These are phyloP conservation scores for Aculops lycopersici DNA, from an alignment of 1,140 invertebrate genomes.

Conservation along the genomic window DNA sequence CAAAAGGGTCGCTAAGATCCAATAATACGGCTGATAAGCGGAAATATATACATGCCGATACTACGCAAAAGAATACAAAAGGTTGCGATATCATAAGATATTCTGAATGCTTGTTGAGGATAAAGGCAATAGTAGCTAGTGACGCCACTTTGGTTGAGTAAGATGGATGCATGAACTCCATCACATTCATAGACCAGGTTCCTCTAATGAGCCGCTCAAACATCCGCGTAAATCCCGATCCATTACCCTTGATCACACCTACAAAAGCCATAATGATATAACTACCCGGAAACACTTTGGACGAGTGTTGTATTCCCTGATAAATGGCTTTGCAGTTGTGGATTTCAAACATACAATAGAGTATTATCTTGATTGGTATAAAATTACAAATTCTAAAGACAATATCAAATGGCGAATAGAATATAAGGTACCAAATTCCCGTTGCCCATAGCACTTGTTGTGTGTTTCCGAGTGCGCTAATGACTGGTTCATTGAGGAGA, in stretches of 20 bases:
- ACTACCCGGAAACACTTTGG: conserved; percentile 79
- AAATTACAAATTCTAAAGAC: conserved; percentile 85
- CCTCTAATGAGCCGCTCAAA: conserved; percentile 68
- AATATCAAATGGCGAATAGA: conserved; percentile 92
- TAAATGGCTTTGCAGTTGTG: conserved; percentile 79
- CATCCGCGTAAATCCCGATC: conserved; percentile 60
- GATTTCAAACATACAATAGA: conserved; percentile 79
- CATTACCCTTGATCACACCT: conserved; percentile 80
- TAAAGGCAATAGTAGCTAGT: conserved; percentile 74
- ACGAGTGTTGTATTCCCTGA: conserved; percentile 80
- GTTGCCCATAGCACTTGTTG: conserved; percentile 62
- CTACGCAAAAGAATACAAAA: conserved; percentile 81
- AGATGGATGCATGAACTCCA: conserved; percentile 91
- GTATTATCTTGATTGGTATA: conserved; percentile 63
- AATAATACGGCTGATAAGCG: conserved; percentile 80
- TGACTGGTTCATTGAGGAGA: conserved; percentile 67
- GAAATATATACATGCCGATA: conserved; percentile 98
- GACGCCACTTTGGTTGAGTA: conserved; percentile 88
- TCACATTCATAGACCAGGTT: conserved; percentile 79
- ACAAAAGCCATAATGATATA: conserved; percentile 86
- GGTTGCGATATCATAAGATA: conserved; percentile 81
- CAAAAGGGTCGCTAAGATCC: conserved; percentile 88
- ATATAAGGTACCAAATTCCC: conserved; percentile 75
- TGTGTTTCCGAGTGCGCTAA: conserved; percentile 73
- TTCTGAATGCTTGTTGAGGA: conserved; percentile 80